Evolutionary conservation across 1,140 invertebrate species (phyloP).

Genomic region (Prorops nasuta): DNA sequence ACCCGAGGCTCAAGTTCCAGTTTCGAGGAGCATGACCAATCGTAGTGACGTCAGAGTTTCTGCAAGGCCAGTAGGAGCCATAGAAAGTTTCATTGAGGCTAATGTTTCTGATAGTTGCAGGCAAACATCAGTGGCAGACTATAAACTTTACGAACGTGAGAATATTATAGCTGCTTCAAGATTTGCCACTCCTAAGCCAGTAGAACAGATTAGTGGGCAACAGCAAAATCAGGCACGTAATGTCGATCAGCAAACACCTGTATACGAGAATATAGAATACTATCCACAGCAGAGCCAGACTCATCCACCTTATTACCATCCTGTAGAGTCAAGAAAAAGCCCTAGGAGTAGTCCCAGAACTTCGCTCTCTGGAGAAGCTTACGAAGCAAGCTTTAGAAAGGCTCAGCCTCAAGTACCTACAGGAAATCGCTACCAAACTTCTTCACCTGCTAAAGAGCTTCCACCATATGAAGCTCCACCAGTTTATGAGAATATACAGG

Average conservation of each 20-base stretch:
- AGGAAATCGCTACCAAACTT: constrained; percentile 56
- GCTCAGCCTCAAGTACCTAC: constrained; percentile 71
- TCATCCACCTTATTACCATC: constrained; percentile 65
- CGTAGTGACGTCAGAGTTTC: constrained; percentile 23
- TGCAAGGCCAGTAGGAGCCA: constrained; percentile 49
- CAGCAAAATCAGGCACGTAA: constrained; percentile 22
- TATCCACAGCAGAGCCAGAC: constrained; percentile 58
- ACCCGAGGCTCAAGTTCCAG: constrained; percentile 50
- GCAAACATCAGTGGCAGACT: constrained; percentile 46
- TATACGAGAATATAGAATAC: constrained; percentile 82
- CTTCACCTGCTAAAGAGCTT: constrained; percentile 52
- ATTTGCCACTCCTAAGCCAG: constrained; percentile 72
- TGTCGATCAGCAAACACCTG: constrained; percentile 57
- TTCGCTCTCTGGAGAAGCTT: constrained; percentile 56
- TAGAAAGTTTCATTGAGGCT: constrained; percentile 58
- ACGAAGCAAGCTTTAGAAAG: constrained; percentile 61
- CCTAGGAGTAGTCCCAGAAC: constrained; percentile 45
- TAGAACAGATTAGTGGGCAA: constrained; percentile 58
- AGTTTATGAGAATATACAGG: constrained; percentile 73
- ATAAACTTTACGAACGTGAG: constrained; percentile 65
- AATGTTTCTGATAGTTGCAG: constrained; percentile 29
- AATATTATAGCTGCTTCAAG: constrained; percentile 72
- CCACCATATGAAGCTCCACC: constrained; percentile 62
- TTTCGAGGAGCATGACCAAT: constrained; percentile 24
- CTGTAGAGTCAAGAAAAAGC: constrained; percentile 50